A percentile compares a stretch with the other conserved stretches of the same genome.
These are phyloP conservation scores for Leucania comma DNA, from an alignment of 2,888 invertebrate species.

Conservation along the genomic window DNA sequence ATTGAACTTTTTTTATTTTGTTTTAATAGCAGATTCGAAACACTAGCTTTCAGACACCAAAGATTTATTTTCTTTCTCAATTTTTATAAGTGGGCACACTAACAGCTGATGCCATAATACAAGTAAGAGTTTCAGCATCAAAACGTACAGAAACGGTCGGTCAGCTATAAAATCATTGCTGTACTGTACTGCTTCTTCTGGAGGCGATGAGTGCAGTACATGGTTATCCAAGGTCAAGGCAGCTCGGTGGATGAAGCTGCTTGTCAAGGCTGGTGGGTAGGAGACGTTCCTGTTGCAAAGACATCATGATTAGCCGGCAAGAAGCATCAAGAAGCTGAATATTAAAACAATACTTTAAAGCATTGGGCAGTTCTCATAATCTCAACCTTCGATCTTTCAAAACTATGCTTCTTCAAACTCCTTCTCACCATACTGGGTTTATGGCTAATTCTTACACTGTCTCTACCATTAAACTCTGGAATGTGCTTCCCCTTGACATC, in stretches of 20 bases:
- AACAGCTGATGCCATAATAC: constrained; percentile 24
- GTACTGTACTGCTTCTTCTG: neutral
- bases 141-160: constrained; percentile 54
- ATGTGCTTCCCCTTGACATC: no score
- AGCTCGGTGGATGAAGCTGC: constrained; percentile 58
- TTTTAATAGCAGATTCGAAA: no score
- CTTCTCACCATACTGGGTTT: no score
- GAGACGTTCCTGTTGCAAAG: constrained; percentile 63
- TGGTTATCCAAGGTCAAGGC: constrained; percentile 55
- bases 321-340: no score
- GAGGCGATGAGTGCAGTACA: constrained; percentile 35
- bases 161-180: constrained; percentile 45
- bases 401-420: no score
- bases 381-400: constrained; percentile 30
- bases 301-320: neutral
- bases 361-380: no score
- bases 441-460: no score
- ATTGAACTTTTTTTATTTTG: no score
- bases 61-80: no score
- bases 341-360: no score
- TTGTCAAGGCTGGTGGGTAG: constrained; percentile 59
- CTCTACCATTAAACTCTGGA: no score
- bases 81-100: constrained; percentile 47
- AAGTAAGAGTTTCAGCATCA: constrained; percentile 49
- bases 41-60: no score